A percentile compares a stretch with the other conserved stretches of the same genome.
These are phyloP conservation scores for Anthopleura sola DNA, from an alignment of 64 coral and sea anemone genomes.

Conservation along the genomic window DNA sequence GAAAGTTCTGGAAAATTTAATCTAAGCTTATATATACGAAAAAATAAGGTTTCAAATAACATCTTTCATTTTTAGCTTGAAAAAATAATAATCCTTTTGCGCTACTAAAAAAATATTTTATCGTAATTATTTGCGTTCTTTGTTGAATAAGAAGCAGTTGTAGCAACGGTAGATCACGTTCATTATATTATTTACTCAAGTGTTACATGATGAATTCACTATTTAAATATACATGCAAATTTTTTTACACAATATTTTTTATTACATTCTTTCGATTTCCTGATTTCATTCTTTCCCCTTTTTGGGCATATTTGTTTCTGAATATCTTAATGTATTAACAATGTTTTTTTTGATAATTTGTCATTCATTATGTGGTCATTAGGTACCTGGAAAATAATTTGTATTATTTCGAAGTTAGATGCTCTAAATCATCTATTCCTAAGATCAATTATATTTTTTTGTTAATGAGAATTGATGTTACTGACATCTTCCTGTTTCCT, in stretches of 20 bases:
- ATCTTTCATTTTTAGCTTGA: not conserved
- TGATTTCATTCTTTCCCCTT: not conserved
- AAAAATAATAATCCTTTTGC: not conserved
- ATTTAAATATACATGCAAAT: too few species aligned
- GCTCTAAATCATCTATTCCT: too few species aligned
- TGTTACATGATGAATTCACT: not conserved
- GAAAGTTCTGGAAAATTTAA: constrained; percentile 7
- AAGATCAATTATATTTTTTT: too few species aligned
- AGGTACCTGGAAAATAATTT: too few species aligned
- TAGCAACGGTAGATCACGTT: not conserved
- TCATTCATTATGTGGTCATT: too few species aligned
- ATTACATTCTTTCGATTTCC: not conserved
- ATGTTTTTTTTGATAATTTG: too few species aligned
- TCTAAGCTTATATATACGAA: not conserved
- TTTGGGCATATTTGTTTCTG: too few species aligned
- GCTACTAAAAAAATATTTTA: not conserved
- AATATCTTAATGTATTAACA: too few species aligned
- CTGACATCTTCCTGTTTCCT: too few species aligned
- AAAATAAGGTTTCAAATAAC: not conserved
- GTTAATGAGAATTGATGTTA: too few species aligned
- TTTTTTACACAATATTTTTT: not conserved
- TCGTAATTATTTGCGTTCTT: not conserved
- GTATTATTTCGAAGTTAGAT: too few species aligned
- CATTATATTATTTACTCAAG: not conserved
- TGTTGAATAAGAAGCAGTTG: not conserved